Conservation (phyloP, 1,140 invertebrate species). For the Drosophila albomicans region DNA sequence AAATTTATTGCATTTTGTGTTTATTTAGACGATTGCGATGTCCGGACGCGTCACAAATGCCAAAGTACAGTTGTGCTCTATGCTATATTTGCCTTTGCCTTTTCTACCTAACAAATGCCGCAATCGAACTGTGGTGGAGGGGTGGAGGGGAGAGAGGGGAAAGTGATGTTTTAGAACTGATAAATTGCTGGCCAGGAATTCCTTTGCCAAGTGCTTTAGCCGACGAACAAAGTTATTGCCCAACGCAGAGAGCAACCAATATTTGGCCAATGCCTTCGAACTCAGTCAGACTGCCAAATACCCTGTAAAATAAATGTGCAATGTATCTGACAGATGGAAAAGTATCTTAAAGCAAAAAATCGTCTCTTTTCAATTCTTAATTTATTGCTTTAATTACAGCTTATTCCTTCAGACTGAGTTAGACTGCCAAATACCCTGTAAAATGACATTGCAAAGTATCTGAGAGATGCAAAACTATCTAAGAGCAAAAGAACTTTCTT, state of each 20-base stretch:
- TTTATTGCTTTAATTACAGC: too few relatives aligned
- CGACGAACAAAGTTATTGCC: neutral
- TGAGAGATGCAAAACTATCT: too few relatives aligned
- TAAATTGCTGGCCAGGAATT: conserved; percentile 43
- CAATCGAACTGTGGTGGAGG: neutral
- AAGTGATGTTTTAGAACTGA: conserved; percentile 3
- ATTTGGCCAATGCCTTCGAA: neutral
- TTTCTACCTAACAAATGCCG: conserved; percentile 29
- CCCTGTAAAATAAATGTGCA: neutral
- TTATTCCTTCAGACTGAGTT: too few relatives aligned
- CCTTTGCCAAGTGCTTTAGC: conserved; percentile 24
- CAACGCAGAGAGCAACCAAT: neutral
- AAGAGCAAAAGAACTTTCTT: too few relatives aligned
- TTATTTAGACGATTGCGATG: conserved; percentile 77
- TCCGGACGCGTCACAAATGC: conserved; percentile 56
- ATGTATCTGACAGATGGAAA: neutral
- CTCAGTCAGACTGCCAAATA: neutral
- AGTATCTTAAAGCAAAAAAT: too few relatives aligned
- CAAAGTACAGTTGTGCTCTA: conserved; percentile 66
- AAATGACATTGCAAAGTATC: too few relatives aligned
- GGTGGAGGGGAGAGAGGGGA: neutral
- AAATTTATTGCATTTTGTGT: conserved; percentile 82
- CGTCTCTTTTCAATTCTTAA: too few relatives aligned
- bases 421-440: neutral
- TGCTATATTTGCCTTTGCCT: conserved; percentile 19